These are phyloP conservation scores for Mayetiola destructor DNA, from an alignment of 2,888 invertebrate species.

Conservation along the genomic window DNA sequence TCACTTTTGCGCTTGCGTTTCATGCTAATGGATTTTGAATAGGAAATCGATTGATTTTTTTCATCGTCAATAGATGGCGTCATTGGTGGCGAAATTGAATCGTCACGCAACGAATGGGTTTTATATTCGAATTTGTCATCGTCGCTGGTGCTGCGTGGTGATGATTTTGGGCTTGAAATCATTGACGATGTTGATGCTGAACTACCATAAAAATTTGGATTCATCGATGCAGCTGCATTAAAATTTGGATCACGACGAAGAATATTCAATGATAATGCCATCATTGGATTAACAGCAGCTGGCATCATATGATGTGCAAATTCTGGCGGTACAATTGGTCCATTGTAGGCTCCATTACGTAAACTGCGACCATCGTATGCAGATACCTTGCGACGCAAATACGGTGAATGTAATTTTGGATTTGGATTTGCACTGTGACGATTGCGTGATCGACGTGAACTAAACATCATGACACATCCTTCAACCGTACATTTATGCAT, in stretches of 20 bases:
- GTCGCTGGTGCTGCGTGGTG: not conserved
- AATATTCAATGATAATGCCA: not conserved
- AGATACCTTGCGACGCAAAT: conserved; percentile 78
- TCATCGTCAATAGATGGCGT: not conserved
- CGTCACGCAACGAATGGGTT: not conserved
- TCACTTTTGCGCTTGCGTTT: conserved; percentile 15
- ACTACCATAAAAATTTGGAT: not conserved
- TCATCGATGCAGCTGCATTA: not conserved
- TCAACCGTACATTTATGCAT: conserved; percentile 99
- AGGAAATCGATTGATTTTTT: not conserved
- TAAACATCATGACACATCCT: conserved; percentile 97
- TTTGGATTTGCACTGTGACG: conserved; percentile 95
- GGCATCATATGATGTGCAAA: not conserved
- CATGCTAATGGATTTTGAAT: conserved; percentile 8
- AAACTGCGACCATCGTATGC: conserved; percentile 86
- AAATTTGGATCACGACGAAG: conserved; percentile 6
- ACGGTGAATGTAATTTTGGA: conserved; percentile 92
- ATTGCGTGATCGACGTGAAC: conserved; percentile 84
- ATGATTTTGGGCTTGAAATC: conserved; percentile 3
- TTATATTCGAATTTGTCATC: conserved; percentile 1
- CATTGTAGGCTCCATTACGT: conserved; percentile 30
- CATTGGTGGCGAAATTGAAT: not conserved
- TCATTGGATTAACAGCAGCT: conserved; percentile 10
- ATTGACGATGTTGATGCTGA: not conserved
- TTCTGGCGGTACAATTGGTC: conserved; percentile 3